Conservation (phyloP, 2,113 vertebrate species). For the Engraulis encrasicolus region DNA sequence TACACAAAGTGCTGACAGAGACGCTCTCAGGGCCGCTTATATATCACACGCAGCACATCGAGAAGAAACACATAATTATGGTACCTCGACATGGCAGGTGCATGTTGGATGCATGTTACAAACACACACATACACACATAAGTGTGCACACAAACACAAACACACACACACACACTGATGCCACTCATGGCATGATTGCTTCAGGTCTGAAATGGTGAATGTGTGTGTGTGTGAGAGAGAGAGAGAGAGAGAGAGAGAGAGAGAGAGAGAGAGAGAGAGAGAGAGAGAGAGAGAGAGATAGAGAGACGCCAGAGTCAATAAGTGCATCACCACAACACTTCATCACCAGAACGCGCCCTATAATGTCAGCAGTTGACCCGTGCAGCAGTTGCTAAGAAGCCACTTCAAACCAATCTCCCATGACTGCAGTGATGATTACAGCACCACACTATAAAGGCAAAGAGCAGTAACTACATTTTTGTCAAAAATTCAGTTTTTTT, state of each 20-base stretch:
- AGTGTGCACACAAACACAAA: too few species aligned
- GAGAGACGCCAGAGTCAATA: too few species aligned
- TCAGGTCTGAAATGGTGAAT: background rate
- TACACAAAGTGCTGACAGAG: constrained; percentile 37
- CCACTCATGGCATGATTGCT: background rate
- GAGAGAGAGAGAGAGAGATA: too few species aligned
- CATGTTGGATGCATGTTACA: constrained; percentile 1
- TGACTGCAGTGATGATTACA: background rate
- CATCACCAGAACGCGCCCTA: background rate
- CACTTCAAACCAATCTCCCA: constrained; percentile 6
- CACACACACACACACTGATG: background rate
- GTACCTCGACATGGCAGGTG: background rate
- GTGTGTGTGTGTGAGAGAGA: background rate
- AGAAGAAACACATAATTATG: constrained; percentile 23
- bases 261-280: too few species aligned
- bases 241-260: background rate
- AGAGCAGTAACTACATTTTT: too few species aligned
- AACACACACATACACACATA: background rate
- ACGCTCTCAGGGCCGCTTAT: background rate
- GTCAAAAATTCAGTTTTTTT: too few species aligned
- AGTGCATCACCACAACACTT: too few species aligned
- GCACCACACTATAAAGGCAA: too few species aligned
- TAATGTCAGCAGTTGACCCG: background rate
- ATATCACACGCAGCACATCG: background rate
- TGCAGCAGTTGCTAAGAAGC: background rate